These are phyloP conservation scores for Liolophura sinensis DNA, from an alignment of 1,140 invertebrate genomes.

Conservation along the genomic window DNA sequence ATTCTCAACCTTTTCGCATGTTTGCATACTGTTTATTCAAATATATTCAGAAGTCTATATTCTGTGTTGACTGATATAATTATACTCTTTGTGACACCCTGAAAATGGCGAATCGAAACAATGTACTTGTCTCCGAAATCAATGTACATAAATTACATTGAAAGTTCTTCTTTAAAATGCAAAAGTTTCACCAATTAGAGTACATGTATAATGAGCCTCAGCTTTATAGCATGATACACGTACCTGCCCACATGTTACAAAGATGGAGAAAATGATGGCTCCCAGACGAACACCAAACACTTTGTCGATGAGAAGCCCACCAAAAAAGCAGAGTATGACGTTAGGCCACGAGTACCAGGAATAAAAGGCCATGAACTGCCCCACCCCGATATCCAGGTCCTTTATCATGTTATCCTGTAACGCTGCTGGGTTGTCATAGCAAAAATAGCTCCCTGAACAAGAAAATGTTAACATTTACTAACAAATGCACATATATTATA, in stretches of 20 bases:
- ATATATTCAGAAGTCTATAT: too few relatives aligned
- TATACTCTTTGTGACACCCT: too few relatives aligned
- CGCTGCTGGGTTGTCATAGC: slow-evolving; percentile 95
- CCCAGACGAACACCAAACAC: slow-evolving; percentile 93
- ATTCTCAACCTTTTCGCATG: too few relatives aligned
- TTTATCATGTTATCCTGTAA: slow-evolving; percentile 83
- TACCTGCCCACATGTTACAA: slow-evolving; percentile 79
- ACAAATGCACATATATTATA: background rate
- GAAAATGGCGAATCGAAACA: too few relatives aligned
- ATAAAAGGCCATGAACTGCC: slow-evolving; percentile 85
- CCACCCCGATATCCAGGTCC: slow-evolving; percentile 81
- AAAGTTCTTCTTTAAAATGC: too few relatives aligned
- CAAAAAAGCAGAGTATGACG: slow-evolving; percentile 92
- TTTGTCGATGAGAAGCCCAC: slow-evolving; percentile 92
- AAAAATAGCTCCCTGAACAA: slow-evolving; percentile 90
- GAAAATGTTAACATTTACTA: slow-evolving; percentile 6
- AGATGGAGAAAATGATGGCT: slow-evolving; percentile 84
- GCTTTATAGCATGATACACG: too few relatives aligned
- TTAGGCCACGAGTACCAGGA: slow-evolving; percentile 98
- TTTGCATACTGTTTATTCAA: too few relatives aligned
- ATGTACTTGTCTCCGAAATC: too few relatives aligned
- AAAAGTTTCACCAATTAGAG: too few relatives aligned
- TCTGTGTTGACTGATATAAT: too few relatives aligned
- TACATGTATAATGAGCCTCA: too few relatives aligned
- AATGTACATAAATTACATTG: too few relatives aligned